Evolutionary conservation across 2,888 invertebrate genomes (phyloP), one percentile per base, ranked within the genome.

Genomic region (Mimachlamys varia): DNA sequence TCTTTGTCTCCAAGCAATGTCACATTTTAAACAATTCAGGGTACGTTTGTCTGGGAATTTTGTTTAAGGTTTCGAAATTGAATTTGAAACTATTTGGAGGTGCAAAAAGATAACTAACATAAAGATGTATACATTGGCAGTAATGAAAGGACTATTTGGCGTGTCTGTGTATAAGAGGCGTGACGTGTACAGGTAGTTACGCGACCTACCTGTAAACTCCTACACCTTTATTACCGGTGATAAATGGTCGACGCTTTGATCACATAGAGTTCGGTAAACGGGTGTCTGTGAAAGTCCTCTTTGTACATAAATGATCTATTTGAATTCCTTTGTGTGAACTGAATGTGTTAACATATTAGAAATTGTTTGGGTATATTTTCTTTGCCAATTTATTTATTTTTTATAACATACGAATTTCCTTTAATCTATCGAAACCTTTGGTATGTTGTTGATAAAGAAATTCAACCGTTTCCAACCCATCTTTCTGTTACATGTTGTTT

Each of bases 291-390:
- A 76, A 12, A 76, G 10, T 22, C 0, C 7, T 76, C 12, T 76
- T 76, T 76, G 27, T 76, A 76, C 76, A 10, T 76, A 76, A 76
- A 76, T 76, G 76, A 76, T 76, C 7, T 27, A 76, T 76, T 76
- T 76, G 76, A 76, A 76, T 76, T 76, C 27, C 27, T 27, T 76
- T 76, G 33, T 33, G 27, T 76, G 76, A 27, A 76, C 2, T 76
- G 76, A 76, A 76, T 76, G 27, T 76, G 76, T 76, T 76, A 76
- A 33, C 33, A 76, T 76, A 33, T 76, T 33, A 76, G 76, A 76
- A 76, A 76, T 76, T 76, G 76, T 76, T 76, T 22, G 0, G 53
- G 53, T 62, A n/a, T 10, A n/a, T 33, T 76, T 76, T 76, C 33
- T 76, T 33, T n/a, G n/a, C n/a, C n/a, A n/a, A n/a, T n/a, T n/a